Base-by-base conservation (phyloP, 2,797 vertebrate genomes). In the Australoheros facetus region DNA sequence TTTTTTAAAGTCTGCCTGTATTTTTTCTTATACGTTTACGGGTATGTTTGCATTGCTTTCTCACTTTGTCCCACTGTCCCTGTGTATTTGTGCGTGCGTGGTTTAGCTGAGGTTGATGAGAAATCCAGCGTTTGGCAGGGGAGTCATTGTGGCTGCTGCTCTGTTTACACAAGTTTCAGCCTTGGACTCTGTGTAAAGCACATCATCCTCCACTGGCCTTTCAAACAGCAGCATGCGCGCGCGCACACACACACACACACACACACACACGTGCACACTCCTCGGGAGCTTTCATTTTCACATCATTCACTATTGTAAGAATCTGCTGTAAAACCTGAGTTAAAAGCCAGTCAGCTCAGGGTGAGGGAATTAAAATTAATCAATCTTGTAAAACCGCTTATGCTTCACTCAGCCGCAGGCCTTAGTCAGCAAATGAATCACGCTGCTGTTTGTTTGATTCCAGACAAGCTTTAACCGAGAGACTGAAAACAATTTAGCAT, bases 121-220 rank as follows among this genome's bases (percentile, higher is more conserved):
- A 90, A 92, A 87, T 71, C 88, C 89, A 90, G 87, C 12, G 53
- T 87, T 93, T 91, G 92, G 89, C 89, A 80, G 56, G 73, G 59
- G 64, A 86, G 60, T 58, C 69, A n/a, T 48, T 87, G 90, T 75
- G 89, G 88, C 79, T 59, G 11, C 80, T 26, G 79, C 74, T 87
- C 57, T 92, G 90, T 91, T 93, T 93, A 77, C 73, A 80, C 75
- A 89, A 87, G 71, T 88, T 91, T 78, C 73, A 87, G 89, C 72
- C 87, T 75, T 23, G 23, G 45, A 26, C 53, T 81, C 80, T 77
- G 58, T 75, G 81, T 84, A 82, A 88, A 86, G 77, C 62, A 71
- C 58, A 71, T 64, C 14, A n/a, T 85, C 73, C 57, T 81, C 64
- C 79, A 48, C 71, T 83, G 59, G 64, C 72, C 76, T 71, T 54